These are phyloP conservation scores for Ips typographus DNA, from an alignment of 1,140 invertebrate species.

Conservation along the genomic window DNA sequence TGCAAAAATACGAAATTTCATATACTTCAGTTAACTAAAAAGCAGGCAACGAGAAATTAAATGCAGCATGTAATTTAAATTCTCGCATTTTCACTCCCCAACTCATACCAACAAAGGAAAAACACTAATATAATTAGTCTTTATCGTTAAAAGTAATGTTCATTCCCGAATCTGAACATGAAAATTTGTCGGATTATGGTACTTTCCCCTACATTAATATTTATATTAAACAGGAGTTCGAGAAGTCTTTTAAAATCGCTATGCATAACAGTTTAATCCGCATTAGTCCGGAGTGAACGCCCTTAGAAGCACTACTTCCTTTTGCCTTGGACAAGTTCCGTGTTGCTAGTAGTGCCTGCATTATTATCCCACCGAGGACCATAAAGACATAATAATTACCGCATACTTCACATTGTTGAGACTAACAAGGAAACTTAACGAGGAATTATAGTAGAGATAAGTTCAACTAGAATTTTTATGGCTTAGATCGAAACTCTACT, in stretches of 20 bases:
- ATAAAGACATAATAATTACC: constrained; percentile 27
- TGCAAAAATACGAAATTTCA: neutral
- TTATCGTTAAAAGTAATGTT: constrained; percentile 21
- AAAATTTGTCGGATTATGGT: constrained; percentile 22
- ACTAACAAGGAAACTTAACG: constrained; percentile 18
- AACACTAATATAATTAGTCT: constrained; percentile 17
- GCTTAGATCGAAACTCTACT: neutral
- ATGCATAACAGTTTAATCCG: too few species aligned
- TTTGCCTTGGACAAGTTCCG: constrained; percentile 21
- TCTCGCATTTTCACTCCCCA: constrained; percentile 4
- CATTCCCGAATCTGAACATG: constrained; percentile 22
- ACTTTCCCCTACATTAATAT: constrained; percentile 17
- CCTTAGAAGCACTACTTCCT: constrained; percentile 5
- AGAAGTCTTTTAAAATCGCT: too few species aligned
- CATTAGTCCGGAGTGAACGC: neutral
- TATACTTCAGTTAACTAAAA: too few species aligned
- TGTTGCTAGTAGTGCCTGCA: constrained; percentile 17
- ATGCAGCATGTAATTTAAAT: constrained; percentile 14
- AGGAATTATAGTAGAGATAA: constrained; percentile 24
- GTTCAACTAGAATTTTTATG: constrained; percentile 12
- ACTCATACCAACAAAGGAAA: constrained; percentile 5
- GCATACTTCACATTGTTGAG: constrained; percentile 17
- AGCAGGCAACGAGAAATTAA: neutral
- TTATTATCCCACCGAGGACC: constrained; percentile 25
- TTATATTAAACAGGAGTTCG: neutral